These are phyloP conservation scores for Microcebus griseorufus DNA, from an alignment of 2,113 vertebrate species.

Conservation along the genomic window DNA sequence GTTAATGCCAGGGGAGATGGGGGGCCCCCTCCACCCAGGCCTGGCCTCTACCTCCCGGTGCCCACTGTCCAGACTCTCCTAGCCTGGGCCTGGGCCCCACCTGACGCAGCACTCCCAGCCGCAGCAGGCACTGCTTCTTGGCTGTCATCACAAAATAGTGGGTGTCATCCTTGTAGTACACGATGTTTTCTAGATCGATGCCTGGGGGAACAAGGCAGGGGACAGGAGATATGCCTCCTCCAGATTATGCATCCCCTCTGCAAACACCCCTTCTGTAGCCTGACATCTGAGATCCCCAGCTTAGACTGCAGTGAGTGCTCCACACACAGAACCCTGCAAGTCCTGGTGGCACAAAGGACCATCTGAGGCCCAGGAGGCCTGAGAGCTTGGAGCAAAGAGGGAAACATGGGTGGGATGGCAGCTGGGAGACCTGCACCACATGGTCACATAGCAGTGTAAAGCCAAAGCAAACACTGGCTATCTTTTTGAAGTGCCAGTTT, in stretches of 20 bases:
- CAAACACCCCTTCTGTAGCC: neutral
- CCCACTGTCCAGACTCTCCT: neutral
- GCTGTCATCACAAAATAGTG: conserved; percentile 99
- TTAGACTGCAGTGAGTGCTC: neutral
- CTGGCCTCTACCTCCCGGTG: neutral
- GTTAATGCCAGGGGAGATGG: neutral
- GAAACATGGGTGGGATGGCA: neutral
- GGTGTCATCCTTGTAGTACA: conserved; percentile 98
- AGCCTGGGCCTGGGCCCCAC: conserved; percentile 76
- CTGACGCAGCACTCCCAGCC: conserved; percentile 93
- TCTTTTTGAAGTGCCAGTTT: neutral
- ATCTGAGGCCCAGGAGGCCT: neutral
- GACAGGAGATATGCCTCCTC: neutral
- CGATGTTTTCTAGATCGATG: conserved; percentile 97
- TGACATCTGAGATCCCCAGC: neutral
- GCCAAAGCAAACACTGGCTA: neutral
- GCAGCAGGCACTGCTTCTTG: conserved; percentile 95
- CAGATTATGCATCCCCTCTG: neutral
- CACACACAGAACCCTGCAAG: neutral
- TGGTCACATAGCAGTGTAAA: neutral
- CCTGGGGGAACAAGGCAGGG: conserved; percentile 80
- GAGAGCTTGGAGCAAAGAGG: neutral
- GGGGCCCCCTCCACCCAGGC: neutral
- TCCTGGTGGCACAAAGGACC: neutral
- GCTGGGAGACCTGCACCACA: neutral